phyloP scores from a whole-genome alignment of 2,113 vertebrate genomes.

The Pelvicachromis taeniatus region DNA sequence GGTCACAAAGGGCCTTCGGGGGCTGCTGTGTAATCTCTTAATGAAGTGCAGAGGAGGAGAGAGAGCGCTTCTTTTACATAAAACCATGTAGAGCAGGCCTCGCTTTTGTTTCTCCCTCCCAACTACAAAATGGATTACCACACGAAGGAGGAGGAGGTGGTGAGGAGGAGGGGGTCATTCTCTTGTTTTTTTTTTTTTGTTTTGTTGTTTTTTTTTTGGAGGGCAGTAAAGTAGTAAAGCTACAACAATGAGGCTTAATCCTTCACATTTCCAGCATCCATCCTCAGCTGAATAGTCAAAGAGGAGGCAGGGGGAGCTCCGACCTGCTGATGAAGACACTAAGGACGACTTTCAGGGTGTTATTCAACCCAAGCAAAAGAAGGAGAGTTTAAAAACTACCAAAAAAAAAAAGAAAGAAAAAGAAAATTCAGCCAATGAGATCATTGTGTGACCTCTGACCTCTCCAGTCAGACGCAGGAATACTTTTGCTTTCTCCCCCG shows the following conservation, averaged over 20 bases:
- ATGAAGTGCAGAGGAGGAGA: slow-evolving; percentile 94
- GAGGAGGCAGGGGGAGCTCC: background rate
- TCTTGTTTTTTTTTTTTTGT: background rate
- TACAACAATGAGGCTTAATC: slow-evolving; percentile 89
- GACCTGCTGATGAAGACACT: slow-evolving; percentile 26
- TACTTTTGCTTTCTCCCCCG: background rate
- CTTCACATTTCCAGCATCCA: slow-evolving; percentile 2
- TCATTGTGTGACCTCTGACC: slow-evolving; percentile 20
- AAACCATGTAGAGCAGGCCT: slow-evolving; percentile 89
- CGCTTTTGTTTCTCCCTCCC: slow-evolving; percentile 90
- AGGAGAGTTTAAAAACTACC: background rate
- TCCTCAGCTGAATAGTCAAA: slow-evolving; percentile 1
- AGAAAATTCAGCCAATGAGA: background rate
- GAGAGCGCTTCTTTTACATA: slow-evolving; percentile 87
- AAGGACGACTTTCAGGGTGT: background rate
- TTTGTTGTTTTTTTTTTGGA: slow-evolving; percentile 48
- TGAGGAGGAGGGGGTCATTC: slow-evolving; percentile 67
- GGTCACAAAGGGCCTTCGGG: slow-evolving; percentile 88
- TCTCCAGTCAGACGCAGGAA: slow-evolving; percentile 19
- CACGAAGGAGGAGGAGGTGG: slow-evolving; percentile 9
- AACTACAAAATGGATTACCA: slow-evolving; percentile 98
- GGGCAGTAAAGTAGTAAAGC: slow-evolving; percentile 76
- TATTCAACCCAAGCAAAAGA: background rate
- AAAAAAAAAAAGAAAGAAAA: background rate
- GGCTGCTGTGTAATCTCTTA: slow-evolving; percentile 93